Evolutionary conservation across 2,113 vertebrate species (phyloP).

Genomic region (Podilymbus podiceps): DNA sequence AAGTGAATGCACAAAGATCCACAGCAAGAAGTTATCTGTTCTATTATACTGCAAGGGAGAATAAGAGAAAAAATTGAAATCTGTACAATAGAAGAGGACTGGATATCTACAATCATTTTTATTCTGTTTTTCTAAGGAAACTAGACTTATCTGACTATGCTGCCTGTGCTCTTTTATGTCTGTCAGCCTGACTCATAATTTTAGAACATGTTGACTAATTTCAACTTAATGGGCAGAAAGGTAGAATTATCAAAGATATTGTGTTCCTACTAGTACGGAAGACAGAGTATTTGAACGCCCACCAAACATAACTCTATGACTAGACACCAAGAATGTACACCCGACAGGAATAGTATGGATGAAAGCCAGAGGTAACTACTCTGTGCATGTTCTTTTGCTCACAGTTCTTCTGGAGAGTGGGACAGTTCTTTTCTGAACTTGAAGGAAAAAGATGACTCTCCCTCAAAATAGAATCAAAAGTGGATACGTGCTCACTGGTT

Average conservation of each 20-base stretch:
- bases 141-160: background rate
- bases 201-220: background rate
- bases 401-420: background rate
- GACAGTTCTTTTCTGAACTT: background rate
- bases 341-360: rapidly evolving
- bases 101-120: background rate
- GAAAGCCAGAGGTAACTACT: background rate
- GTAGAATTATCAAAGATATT: background rate
- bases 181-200: background rate
- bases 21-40: background rate
- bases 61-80: background rate
- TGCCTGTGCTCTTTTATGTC: background rate
- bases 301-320: background rate
- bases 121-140: background rate
- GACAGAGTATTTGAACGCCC: background rate
- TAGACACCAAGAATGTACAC: background rate
- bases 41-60: background rate
- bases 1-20: background rate
- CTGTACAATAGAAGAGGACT: background rate
- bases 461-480: background rate
- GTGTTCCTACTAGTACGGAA: background rate
- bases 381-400: background rate
- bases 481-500: background rate
- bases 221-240: background rate
- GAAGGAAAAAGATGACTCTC: background rate